phyloP scores from a whole-genome alignment of 2,113 vertebrate species.

The Prinia subflava region DNA sequence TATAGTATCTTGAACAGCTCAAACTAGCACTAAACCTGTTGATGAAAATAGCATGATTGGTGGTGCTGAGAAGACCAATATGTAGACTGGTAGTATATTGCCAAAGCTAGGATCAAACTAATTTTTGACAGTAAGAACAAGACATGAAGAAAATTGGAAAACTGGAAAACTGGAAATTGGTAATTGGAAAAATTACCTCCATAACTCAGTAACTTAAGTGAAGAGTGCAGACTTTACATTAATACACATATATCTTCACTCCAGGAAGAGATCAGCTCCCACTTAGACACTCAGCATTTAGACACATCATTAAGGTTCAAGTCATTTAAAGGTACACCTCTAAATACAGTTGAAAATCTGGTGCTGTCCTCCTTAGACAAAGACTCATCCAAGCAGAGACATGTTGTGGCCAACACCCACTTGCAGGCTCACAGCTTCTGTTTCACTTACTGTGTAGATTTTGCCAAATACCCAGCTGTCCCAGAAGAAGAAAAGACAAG shows the following conservation, averaged over 20 bases:
- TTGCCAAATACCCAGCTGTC: neutral
- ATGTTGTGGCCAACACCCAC: neutral
- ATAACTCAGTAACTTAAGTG: neutral
- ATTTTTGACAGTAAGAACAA: neutral
- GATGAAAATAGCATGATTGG: neutral
- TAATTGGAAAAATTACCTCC: no score
- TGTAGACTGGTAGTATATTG: neutral
- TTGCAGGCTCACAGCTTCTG: neutral
- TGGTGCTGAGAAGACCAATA: neutral
- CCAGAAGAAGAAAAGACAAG: neutral
- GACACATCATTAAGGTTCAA: neutral
- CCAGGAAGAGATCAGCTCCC: neutral
- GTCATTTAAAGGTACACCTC: neutral
- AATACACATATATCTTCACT: neutral
- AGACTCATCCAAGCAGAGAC: neutral
- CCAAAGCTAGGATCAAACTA: neutral
- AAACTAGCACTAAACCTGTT: neutral
- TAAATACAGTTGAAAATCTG: neutral
- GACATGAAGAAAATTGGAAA: neutral
- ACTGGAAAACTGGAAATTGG: no score
- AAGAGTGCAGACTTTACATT: neutral
- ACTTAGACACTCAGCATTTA: neutral
- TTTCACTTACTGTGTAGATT: neutral
- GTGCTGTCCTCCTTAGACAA: neutral
- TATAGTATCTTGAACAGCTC: neutral